Percentiles rank a stretch among this genome's conserved stretches.
Conservation (phyloP, 2,797 vertebrate species). For the Chelon auratus region DNA sequence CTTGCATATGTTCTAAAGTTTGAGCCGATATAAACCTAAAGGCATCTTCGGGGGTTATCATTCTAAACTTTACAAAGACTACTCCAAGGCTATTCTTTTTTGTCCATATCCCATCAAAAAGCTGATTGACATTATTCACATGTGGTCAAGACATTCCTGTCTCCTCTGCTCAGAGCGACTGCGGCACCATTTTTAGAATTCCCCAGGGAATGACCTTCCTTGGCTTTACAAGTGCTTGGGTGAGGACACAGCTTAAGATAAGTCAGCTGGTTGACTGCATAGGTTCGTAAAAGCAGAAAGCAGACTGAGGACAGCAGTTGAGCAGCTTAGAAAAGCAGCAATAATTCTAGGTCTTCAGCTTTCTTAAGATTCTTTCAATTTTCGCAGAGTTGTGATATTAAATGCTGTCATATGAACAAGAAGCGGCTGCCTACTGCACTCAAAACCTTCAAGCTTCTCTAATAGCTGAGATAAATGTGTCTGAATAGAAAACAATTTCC, state of each 20-base stretch:
- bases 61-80: neutral
- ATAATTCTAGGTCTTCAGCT: slow-evolving; percentile 38
- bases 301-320: slow-evolving; percentile 48
- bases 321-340: slow-evolving; percentile 60
- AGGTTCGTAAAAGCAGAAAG: slow-evolving; percentile 49
- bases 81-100: neutral
- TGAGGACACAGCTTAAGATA: slow-evolving; percentile 67
- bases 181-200: slow-evolving; percentile 77
- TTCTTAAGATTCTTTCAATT: slow-evolving; percentile 23
- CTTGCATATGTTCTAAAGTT: neutral
- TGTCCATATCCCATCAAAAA: slow-evolving; percentile 60
- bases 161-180: slow-evolving; percentile 63
- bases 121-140: slow-evolving; percentile 77
- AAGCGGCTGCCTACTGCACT: slow-evolving; percentile 31
- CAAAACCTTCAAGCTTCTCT: slow-evolving; percentile 27
- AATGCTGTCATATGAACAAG: slow-evolving; percentile 49
- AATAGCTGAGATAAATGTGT: slow-evolving; percentile 42
- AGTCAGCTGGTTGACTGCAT: slow-evolving; percentile 54
- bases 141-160: slow-evolving; percentile 79
- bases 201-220: slow-evolving; percentile 62
- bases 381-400: slow-evolving; percentile 30
- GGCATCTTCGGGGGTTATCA: neutral
- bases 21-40: neutral
- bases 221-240: slow-evolving; percentile 56
- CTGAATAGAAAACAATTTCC: slow-evolving; percentile 53